Percentiles rank a stretch among this genome's conserved stretches.
Evolutionary conservation across 2,888 invertebrate species (phyloP).

Genomic region (Arge pagana): DNA sequence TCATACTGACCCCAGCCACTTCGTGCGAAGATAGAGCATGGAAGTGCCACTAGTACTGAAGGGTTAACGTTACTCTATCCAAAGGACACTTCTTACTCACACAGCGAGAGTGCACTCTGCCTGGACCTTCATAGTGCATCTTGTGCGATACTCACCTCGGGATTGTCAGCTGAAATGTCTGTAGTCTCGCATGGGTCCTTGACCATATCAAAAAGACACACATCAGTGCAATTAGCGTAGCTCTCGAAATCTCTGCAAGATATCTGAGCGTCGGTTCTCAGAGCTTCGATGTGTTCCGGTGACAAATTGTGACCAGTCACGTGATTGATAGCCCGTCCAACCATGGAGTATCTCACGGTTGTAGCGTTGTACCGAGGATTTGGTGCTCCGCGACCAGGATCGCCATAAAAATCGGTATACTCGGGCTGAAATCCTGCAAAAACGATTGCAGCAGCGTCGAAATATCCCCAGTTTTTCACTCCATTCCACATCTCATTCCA

Average conservation of each 20-base stretch:
- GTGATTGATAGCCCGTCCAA: constrained; percentile 36
- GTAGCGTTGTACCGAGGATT: constrained; percentile 39
- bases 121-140: too few relatives aligned
- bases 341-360: constrained; percentile 35
- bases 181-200: constrained; percentile 49
- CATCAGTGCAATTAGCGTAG: constrained; percentile 33
- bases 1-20: too few relatives aligned
- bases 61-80: too few relatives aligned
- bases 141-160: constrained; percentile 40
- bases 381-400: constrained; percentile 31
- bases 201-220: constrained; percentile 46
- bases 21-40: too few relatives aligned
- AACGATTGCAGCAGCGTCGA: neutral
- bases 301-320: constrained; percentile 17
- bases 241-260: constrained; percentile 30
- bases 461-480: too few relatives aligned
- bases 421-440: neutral
- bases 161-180: constrained; percentile 41
- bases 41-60: too few relatives aligned
- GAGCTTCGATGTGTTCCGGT: constrained; percentile 22
- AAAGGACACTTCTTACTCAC: too few relatives aligned
- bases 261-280: constrained; percentile 34
- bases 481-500: too few relatives aligned
- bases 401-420: constrained; percentile 40
- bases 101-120: too few relatives aligned